Conservation (phyloP, 2,113 vertebrate species). For the Sapajus apella region DNA sequence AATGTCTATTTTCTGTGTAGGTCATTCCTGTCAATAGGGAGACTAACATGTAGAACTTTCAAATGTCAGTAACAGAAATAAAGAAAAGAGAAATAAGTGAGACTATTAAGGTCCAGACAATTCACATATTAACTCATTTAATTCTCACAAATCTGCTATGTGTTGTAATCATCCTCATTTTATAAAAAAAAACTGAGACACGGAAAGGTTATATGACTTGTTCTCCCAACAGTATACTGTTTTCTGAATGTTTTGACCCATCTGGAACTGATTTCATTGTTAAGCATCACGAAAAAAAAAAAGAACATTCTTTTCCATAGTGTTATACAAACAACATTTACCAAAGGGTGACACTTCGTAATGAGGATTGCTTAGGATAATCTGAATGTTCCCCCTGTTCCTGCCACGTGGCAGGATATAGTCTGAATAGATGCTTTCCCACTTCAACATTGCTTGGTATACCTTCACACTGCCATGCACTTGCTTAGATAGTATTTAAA, state of each 20-base stretch:
- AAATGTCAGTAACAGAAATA: constrained; percentile 13
- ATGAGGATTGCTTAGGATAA: constrained; percentile 18
- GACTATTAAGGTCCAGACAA: neutral
- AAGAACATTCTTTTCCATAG: neutral
- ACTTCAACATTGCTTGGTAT: neutral
- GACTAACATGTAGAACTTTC: constrained; percentile 21
- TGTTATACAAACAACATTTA: neutral
- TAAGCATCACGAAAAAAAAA: constrained; percentile 3
- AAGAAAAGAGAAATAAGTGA: neutral
- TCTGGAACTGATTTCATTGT: constrained; percentile 37
- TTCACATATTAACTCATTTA: neutral
- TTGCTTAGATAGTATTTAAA: constrained; percentile 37
- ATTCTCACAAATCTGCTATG: neutral
- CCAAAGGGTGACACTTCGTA: neutral
- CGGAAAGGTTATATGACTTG: neutral
- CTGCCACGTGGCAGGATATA: neutral
- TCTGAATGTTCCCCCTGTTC: neutral
- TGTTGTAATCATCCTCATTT: constrained; percentile 21
- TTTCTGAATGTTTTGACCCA: neutral
- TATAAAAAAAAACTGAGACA: constrained; percentile 5
- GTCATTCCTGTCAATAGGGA: constrained; percentile 19
- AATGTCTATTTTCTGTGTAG: neutral
- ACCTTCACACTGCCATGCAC: neutral
- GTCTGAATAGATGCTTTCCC: neutral
- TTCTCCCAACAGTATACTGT: neutral